Evolutionary conservation across 2,888 invertebrate genomes (phyloP), one percentile per base, ranked within the genome.

Genomic region (Oxytorus armatus): DNA sequence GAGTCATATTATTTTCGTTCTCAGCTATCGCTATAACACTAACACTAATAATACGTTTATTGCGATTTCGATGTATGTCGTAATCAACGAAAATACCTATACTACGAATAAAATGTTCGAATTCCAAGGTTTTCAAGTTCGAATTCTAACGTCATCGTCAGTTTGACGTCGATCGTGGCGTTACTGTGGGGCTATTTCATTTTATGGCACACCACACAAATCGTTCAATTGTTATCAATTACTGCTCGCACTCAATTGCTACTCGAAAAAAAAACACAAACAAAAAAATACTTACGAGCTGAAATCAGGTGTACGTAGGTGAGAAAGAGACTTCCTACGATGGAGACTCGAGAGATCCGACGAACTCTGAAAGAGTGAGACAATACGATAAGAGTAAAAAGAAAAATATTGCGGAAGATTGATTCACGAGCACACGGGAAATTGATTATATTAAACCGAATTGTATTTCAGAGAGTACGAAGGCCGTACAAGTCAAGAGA

Each of bases 281-380:
- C n/a, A n/a, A 25, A 69, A 33, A 57, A 16, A 47, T 44, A 80
- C 80, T 80, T 65, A 80, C 80, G 77, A 51, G 77, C 55, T 11
- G 42, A 73, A 7, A 77, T 47, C 25, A 74, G 39, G 18, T 73
- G 80, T 33, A 65, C 63, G n/a, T 69, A 77, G 33, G 57, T 57
- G 53, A 80, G 57, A 39, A 80, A 16, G 36, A 80, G 23, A 39
- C 69, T 77, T 29, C 68, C 73, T 18, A 61, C 72, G 68, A 73
- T 63, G 16, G 25, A 25, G 42, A 68, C 47, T 49, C 73, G 76
- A 16, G 44, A 55, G 72, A 76, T 68, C 77, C 76, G 72, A 53
- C 57, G 77, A 68, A 53, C 80, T 61, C 80, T 80, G 80, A 42
- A 77, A 80, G 14, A 42, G 42, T 16, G 42, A 73, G 33, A 76